Conservation (phyloP, 1,140 invertebrate species). For the Condylostylus longicornis region DNA sequence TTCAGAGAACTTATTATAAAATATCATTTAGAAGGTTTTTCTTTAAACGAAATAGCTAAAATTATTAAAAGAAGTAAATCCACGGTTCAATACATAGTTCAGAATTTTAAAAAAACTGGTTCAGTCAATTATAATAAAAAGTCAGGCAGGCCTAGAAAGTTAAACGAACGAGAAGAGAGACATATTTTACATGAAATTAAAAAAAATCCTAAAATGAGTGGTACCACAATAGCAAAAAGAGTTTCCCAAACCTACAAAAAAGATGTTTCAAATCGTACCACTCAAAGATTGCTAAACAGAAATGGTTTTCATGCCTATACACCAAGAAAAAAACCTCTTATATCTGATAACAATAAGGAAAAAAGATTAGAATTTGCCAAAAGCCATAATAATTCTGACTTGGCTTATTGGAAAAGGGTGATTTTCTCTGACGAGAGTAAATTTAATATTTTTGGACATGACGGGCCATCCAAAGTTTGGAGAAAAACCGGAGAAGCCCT, state of each 20-base stretch:
- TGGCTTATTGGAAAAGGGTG: constrained; percentile 8
- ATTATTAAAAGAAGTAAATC: background rate
- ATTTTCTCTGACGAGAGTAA: constrained; percentile 16
- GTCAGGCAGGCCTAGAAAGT: constrained; percentile 1
- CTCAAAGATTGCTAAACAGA: constrained; percentile 1
- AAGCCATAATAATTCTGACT: constrained; percentile 4
- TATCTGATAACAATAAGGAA: constrained; percentile 5
- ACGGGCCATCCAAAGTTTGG: constrained; percentile 9
- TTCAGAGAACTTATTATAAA: too few species aligned
- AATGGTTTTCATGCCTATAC: constrained; percentile 1
- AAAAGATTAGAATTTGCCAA: constrained; percentile 10
- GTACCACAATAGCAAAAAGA: background rate
- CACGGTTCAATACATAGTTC: constrained; percentile 3
- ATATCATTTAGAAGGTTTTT: too few species aligned
- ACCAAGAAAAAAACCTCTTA: constrained; percentile 2
- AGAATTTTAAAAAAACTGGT: constrained; percentile 3
- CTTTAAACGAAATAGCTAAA: constrained; percentile 2
- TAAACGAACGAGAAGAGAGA: constrained; percentile 1
- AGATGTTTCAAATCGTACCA: too few species aligned
- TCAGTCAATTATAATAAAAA: constrained; percentile 1
- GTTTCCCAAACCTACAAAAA: background rate
- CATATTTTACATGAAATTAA: constrained; percentile 2
- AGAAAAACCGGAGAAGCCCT: constrained; percentile 8
- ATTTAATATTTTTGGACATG: constrained; percentile 13
- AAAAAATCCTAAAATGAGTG: constrained; percentile 1